These are phyloP conservation scores for Peromyscus eremicus DNA, from an alignment of 2,797 vertebrate genomes.

Conservation along the genomic window DNA sequence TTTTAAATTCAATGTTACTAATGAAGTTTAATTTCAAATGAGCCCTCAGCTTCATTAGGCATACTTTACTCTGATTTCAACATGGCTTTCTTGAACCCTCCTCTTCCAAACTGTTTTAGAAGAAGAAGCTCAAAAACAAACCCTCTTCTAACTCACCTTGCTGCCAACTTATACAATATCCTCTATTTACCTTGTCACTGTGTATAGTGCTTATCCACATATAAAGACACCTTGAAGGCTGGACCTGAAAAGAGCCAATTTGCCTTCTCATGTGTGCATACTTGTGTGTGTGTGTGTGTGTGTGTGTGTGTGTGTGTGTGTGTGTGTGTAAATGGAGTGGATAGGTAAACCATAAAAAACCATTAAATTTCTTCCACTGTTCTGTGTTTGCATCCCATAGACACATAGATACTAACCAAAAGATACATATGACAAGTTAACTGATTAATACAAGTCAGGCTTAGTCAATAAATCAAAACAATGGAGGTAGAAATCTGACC, in stretches of 20 bases:
- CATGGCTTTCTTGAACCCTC: not conserved
- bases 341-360: not conserved
- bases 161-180: not conserved
- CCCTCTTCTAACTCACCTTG: not conserved
- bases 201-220: no score
- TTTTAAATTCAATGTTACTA: not conserved
- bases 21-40: conserved; percentile 28
- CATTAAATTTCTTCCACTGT: not conserved
- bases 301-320: not conserved
- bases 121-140: not conserved
- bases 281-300: not conserved
- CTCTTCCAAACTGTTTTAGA: not conserved
- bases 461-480: conserved; percentile 30
- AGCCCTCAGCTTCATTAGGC: not conserved
- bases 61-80: not conserved
- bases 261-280: not conserved
- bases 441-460: not conserved
- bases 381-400: not conserved
- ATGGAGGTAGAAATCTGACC: not conserved
- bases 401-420: not conserved
- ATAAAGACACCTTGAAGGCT: not conserved
- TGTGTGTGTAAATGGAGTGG: not conserved
- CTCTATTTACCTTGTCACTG: not conserved
- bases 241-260: not conserved
- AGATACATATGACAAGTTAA: conserved; percentile 12